Percentiles rank a stretch among this genome's conserved stretches.
Evolutionary conservation across 1,140 invertebrate species (phyloP).

Genomic region (Rhizoglyphus robini): DNA sequence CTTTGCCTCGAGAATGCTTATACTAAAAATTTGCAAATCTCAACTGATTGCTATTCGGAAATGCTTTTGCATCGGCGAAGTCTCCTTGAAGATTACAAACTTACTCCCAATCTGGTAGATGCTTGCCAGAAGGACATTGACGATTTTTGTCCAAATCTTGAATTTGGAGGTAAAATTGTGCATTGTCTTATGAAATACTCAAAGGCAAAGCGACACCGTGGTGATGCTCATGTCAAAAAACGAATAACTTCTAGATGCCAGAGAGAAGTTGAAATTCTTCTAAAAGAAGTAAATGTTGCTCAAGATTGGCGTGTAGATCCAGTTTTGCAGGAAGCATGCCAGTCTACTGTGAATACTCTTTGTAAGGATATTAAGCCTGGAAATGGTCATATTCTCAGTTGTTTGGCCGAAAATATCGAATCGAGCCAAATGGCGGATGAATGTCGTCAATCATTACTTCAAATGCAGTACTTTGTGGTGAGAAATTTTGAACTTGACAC

Average conservation of each 20-base stretch:
- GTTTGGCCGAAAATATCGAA: slow-evolving; percentile 79
- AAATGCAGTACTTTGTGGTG: slow-evolving; percentile 93
- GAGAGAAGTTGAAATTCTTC: slow-evolving; percentile 47
- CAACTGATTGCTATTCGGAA: slow-evolving; percentile 50
- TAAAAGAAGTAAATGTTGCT: slow-evolving; percentile 64
- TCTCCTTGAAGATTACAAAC: slow-evolving; percentile 78
- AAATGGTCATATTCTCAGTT: slow-evolving; percentile 59
- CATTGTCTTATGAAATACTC: slow-evolving; percentile 92
- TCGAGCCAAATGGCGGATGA: slow-evolving; percentile 65
- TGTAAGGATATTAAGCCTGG: slow-evolving; percentile 30
- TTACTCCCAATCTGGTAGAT: slow-evolving; percentile 79
- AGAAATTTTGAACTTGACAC: slow-evolving; percentile 87
- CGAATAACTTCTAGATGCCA: slow-evolving; percentile 16
- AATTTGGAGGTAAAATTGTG: slow-evolving; percentile 70
- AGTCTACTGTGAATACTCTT: slow-evolving; percentile 53
- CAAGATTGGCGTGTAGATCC: slow-evolving; percentile 86
- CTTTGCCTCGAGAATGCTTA: slow-evolving; percentile 76
- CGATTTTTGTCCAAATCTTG: slow-evolving; percentile 35
- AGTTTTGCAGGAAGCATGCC: slow-evolving; percentile 66
- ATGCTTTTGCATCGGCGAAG: slow-evolving; percentile 77
- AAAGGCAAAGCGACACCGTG: slow-evolving; percentile 35
- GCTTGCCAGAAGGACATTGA: slow-evolving; percentile 72
- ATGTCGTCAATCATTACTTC: slow-evolving; percentile 77
- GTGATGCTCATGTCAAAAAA: slow-evolving; percentile 40
- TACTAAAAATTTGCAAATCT: slow-evolving; percentile 50